Base-by-base conservation (phyloP, 2,113 vertebrate genomes). In the Eubucco bourcierii region DNA sequence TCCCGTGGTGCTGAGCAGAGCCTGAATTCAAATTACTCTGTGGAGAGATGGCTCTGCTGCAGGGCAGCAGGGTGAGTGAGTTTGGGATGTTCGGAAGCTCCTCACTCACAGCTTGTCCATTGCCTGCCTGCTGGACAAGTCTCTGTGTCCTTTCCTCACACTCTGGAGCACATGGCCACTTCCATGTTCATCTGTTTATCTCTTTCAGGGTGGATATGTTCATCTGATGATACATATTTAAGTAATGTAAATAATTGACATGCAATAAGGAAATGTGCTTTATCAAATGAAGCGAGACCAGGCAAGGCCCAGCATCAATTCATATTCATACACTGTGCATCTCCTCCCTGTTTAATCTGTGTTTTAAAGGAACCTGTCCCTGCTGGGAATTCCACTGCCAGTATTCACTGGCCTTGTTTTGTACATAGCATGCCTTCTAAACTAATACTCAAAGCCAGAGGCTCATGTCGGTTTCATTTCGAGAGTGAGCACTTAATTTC, bases 341-440 rank as follows among this genome's bases (percentile, higher is more conserved):
- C 91, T 94, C 66, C 73, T 95, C 91, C 94, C 90, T 94, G 87
- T 95, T 95, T 95, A 96, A 94, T 95, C 94, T 91, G 82, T 95
- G 90, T 94, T 96, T 95, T 96, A 96, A 95, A 95, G 85, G 93
- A 96, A 95, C 91, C 61, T 94, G 79, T 78, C 82, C 63, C 96
- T 94, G 59, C 66, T 93, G 95, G 91, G 94, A 94, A 94, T 96
- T 95, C 82, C 55, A 85, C 56, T 8, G 63, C 87, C 91, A 90
- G 73, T 83, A 82, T 82, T 95, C 79, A 55, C 59, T 0, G 1
- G 93, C 82, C 87, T 88, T 21, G 23, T 93, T 94, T 94, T 95
- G 87, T 76, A 76, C 70, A 28, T 85, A 44, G 84, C 55, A 31
- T 86, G 94, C 90, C 94, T 96, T 96, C 94, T 86, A 80, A 96